Evolutionary conservation across 2,113 vertebrate genomes (phyloP), one percentile per base, ranked within the genome.

Genomic region (Thryonomys swinderianus): DNA sequence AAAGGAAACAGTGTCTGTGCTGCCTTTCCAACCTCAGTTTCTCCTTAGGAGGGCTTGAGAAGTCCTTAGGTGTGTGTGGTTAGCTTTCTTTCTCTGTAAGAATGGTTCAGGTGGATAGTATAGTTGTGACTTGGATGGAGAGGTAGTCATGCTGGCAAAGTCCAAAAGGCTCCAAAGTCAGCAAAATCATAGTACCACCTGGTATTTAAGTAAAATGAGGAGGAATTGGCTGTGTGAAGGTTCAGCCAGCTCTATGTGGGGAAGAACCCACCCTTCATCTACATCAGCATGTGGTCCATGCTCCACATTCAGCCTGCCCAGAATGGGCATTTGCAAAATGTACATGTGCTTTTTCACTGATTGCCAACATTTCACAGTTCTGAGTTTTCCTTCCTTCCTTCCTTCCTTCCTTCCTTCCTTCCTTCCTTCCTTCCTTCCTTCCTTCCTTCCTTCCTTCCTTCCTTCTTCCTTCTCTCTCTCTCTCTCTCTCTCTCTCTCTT

Each of bases 181-280:
- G 64, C 18, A 59, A 7, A 32, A 1, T 67, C 18, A 78, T 2
- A 30, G 2, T 18, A 1, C 20, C 13, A 0, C 23, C 55, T 73
- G 6, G 76, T 17, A 20, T 7, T 51, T 34, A 59, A 62, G 2
- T 48, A 51, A 67, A 48, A 9, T 37, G 32, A 71, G 64, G 55
- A 67, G 57, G 51, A 64, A 40, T 3, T 23, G 42, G 1, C 12
- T 48, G 0, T 34, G 13, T 32, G 34, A 57, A 67, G 6, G 0
- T 27, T 55, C 37, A n/a, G 30, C 18, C 37, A 25, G 14, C 71
- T 74, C 7, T 51, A 4, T 30, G 4, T 84, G 27, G 34, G 13
- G 40, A 61, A 4, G 17, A 27, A 48, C 69, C n/a, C 9, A 11
- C 13, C 32, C 14, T 5, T 53, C 6, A 27, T 74, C 23, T 40